Conservation (phyloP, 2,888 invertebrate species). For the Acleris sparsana region DNA sequence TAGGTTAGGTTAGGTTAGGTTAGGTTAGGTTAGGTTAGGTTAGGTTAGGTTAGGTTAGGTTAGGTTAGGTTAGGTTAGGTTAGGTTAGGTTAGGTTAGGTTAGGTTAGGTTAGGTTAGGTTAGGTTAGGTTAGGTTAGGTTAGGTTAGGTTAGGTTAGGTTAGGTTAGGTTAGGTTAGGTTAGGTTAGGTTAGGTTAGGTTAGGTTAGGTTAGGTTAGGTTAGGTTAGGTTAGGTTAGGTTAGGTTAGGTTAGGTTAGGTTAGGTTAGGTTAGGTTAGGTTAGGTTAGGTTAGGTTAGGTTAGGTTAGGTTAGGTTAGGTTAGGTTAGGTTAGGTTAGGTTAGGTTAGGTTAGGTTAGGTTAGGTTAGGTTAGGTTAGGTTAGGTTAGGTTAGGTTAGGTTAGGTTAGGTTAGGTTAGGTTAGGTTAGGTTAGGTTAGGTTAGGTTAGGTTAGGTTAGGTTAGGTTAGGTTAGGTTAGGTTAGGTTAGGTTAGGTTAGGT, state of each 20-base stretch:
- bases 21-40: conserved; percentile 34
- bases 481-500: conserved; percentile 24
- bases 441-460: conserved; percentile 19
- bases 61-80: conserved; percentile 34
- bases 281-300: conserved; percentile 32
- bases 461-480: conserved; percentile 13
- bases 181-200: conserved; percentile 17
- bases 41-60: conserved; percentile 34
- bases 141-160: conserved; percentile 23
- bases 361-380: conserved; percentile 32
- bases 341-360: conserved; percentile 23
- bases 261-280: conserved; percentile 32
- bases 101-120: conserved; percentile 21
- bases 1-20: conserved; percentile 38
- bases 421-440: conserved; percentile 24
- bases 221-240: conserved; percentile 27
- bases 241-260: conserved; percentile 34
- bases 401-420: conserved; percentile 23
- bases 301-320: conserved; percentile 30
- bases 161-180: conserved; percentile 19
- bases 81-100: conserved; percentile 29
- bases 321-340: conserved; percentile 22
- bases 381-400: conserved; percentile 32
- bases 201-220: conserved; percentile 31
- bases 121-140: conserved; percentile 19